Evolutionary conservation across 2,888 invertebrate species (phyloP).

Genomic region (Leptinotarsa peninsularis): DNA sequence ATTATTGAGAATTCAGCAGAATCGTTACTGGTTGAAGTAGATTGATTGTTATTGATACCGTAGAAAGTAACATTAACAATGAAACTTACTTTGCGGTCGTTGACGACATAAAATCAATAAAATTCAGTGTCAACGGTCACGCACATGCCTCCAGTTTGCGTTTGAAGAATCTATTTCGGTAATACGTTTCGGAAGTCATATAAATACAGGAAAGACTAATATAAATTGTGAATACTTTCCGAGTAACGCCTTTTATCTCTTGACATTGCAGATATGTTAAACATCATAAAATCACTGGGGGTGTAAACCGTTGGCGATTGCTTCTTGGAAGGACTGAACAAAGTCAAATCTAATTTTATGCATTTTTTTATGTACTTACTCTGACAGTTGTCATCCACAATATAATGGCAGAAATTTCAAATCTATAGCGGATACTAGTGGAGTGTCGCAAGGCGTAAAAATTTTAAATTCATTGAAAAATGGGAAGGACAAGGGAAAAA

Average conservation of each 20-base stretch:
- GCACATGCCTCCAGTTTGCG: slow-evolving; percentile 1
- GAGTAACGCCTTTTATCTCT: neutral
- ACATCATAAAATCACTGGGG: neutral
- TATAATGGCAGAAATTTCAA: too few relatives aligned
- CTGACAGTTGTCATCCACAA: too few relatives aligned
- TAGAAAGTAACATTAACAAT: slow-evolving; percentile 6
- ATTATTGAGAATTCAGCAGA: neutral
- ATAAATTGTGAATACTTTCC: neutral
- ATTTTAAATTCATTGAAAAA: too few relatives aligned
- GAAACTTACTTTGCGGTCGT: neutral
- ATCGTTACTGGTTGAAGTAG: neutral
- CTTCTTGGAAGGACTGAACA: neutral
- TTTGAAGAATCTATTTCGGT: slow-evolving; percentile 9
- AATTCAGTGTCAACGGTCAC: slow-evolving; percentile 7
- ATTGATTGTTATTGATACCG: neutral
- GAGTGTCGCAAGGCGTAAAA: too few relatives aligned
- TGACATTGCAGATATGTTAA: neutral
- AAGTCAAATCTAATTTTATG: too few relatives aligned
- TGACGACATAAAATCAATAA: slow-evolving; percentile 1
- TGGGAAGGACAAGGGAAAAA: too few relatives aligned
- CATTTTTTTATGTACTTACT: too few relatives aligned
- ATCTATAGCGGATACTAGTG: too few relatives aligned
- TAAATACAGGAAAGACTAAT: slow-evolving; percentile 14
- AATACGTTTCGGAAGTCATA: slow-evolving; percentile 11
- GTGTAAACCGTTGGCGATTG: neutral